phyloP scores from a whole-genome alignment of 53 echinoderm and acorn worm species.

The Zoroaster sp. region DNA sequence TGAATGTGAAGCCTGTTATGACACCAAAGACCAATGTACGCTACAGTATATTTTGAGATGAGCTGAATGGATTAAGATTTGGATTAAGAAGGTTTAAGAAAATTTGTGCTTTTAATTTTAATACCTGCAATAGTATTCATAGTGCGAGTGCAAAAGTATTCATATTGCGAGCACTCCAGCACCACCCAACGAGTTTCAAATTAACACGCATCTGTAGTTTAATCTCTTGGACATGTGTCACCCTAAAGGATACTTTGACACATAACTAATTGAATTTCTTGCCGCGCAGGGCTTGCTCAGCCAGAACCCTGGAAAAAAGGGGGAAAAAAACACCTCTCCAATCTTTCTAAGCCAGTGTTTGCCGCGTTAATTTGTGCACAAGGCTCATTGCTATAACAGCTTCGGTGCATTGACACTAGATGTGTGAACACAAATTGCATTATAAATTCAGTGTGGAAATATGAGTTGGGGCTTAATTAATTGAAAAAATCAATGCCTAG shows the following conservation, averaged over 20 bases:
- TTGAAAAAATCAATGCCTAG: not conserved
- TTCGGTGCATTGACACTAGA: not conserved
- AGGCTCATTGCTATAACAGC: not conserved
- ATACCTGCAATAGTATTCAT: not conserved
- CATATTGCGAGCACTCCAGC: not conserved
- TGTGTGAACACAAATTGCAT: slow-evolving; percentile 31
- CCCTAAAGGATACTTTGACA: slow-evolving; percentile 39
- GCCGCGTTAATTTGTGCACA: slow-evolving; percentile 3
- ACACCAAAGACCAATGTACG: too few species aligned
- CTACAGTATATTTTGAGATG: too few species aligned
- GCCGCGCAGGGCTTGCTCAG: not conserved
- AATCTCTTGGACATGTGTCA: slow-evolving; percentile 46
- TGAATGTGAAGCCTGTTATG: too few species aligned
- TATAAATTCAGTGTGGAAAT: slow-evolving; percentile 18
- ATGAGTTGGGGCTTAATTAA: slow-evolving; percentile 39
- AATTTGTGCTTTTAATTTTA: not conserved
- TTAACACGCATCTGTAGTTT: slow-evolving; percentile 49
- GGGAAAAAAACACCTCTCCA: not conserved
- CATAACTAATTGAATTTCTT: slow-evolving; percentile 50
- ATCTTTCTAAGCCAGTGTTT: slow-evolving; percentile 26
- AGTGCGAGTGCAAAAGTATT: not conserved
- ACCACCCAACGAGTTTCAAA: slow-evolving; percentile 43
- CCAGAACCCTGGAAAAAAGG: not conserved
- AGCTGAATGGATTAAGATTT: too few species aligned
- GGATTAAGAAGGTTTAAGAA: too few species aligned